A percentile compares a stretch with the other conserved stretches of the same genome.
These are phyloP conservation scores for Callyntrura guangdongensis DNA, from an alignment of 2,888 invertebrate genomes.

Conservation along the genomic window DNA sequence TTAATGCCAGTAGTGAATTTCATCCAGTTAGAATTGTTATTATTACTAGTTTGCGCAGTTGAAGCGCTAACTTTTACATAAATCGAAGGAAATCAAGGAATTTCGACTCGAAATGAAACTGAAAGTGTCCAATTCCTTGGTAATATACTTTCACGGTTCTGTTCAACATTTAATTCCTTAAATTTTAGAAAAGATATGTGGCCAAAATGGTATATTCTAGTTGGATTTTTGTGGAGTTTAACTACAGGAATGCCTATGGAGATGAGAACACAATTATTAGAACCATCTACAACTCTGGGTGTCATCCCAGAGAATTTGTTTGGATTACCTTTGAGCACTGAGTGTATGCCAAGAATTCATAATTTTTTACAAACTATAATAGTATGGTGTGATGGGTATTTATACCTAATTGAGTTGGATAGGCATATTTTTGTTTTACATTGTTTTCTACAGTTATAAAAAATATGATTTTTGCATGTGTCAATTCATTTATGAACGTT, in stretches of 20 bases:
- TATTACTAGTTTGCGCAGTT: not conserved
- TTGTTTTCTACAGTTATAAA: no score
- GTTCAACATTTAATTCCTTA: not conserved
- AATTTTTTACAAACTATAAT: no score
- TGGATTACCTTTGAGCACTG: slow-evolving; percentile 47
- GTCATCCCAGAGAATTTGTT: slow-evolving; percentile 54
- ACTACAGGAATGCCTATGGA: slow-evolving; percentile 34
- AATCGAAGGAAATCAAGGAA: not conserved
- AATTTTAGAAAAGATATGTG: slow-evolving; percentile 29
- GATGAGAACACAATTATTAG: not conserved
- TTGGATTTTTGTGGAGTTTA: slow-evolving; percentile 38
- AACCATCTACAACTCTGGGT: not conserved
- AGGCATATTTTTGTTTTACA: no score
- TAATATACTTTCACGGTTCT: not conserved
- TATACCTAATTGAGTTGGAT: no score
- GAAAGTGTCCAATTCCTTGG: not conserved
- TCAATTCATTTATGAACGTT: no score
- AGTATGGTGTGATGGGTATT: no score
- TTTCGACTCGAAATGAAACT: slow-evolving; percentile 21
- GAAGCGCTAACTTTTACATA: not conserved
- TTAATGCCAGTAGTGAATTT: not conserved
- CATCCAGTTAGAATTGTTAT: not conserved
- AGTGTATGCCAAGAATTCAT: not conserved
- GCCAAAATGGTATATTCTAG: slow-evolving; percentile 8
- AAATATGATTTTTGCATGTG: not conserved